phyloP scores from a whole-genome alignment of 2,113 vertebrate genomes.

The Xiphophorus couchianus region DNA sequence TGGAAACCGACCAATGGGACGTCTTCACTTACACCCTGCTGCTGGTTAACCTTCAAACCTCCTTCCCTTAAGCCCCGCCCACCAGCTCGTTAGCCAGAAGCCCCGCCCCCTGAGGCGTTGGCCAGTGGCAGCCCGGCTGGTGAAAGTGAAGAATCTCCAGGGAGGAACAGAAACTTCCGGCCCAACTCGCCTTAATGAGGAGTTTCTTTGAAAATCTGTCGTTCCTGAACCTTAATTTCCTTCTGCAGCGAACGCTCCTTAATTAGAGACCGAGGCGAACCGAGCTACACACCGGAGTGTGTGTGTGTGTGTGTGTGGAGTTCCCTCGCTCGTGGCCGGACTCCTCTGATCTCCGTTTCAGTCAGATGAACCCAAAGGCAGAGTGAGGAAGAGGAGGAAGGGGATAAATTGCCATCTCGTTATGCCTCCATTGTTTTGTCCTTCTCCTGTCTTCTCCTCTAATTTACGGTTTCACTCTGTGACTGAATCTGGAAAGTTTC shows the following conservation, averaged over 20 bases:
- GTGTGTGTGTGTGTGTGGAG: conserved; percentile 12
- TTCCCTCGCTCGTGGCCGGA: conserved; percentile 17
- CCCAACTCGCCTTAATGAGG: neutral
- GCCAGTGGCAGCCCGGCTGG: conserved; percentile 16
- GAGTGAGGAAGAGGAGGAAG: conserved; percentile 3
- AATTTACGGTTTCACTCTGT: neutral
- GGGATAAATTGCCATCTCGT: conserved; percentile 13
- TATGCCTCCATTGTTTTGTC: conserved; percentile 12
- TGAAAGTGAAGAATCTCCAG: conserved; percentile 17
- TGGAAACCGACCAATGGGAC: conserved; percentile 30
- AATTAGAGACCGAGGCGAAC: conserved; percentile 24
- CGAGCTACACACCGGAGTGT: neutral
- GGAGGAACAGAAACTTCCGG: neutral
- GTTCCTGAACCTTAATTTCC: conserved; percentile 1
- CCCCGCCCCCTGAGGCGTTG: neutral
- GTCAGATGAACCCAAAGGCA: conserved; percentile 21
- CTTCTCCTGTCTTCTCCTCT: neutral
- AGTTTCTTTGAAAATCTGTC: conserved; percentile 19
- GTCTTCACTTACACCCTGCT: conserved; percentile 27
- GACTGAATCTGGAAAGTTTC: neutral
- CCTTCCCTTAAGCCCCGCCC: conserved; percentile 9
- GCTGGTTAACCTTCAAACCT: conserved; percentile 31
- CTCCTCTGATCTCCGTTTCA: conserved; percentile 50
- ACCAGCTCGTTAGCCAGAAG: neutral
- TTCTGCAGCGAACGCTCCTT: conserved; percentile 7